Base-by-base conservation (phyloP, 64 coral and sea anemone genomes). In the Cladopsammia gracilis region DNA sequence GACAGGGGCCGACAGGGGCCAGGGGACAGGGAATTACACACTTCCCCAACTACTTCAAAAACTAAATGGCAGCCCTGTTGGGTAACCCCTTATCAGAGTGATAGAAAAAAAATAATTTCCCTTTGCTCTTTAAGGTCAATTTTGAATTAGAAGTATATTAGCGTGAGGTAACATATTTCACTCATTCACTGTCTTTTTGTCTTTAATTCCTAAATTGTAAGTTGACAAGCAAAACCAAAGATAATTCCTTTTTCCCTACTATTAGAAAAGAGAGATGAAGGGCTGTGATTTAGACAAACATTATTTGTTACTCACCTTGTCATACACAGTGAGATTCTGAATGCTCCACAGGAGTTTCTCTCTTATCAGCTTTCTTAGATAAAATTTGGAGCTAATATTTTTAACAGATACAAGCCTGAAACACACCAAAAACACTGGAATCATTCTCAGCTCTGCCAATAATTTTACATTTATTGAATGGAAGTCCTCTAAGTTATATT, bases 371-470 rank as follows among this genome's bases (percentile, higher is more conserved):
- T 14, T 20, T 24, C 80, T 84, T 26, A 84, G 60, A 18, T 66
- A 7, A 84, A 66, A 84, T 67, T 24, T 84, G 10, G 80, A 84
- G 42, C 59, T 66, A 7, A 50, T 44, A 67, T 50, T 84, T 49
- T 67, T 68, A 47, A 66, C 80, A 66, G 60, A 67, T 14, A 42
- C 44, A 84, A 84, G 80, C 44, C 80, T 84, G 20, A 49, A 67
- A 66, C 7, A 58, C 24, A 43, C 15, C 19, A 62, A 2, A 62
- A 48, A 16, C 0, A 16, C 3, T 60, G 2, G 2, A 12, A 13
- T 71, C 53, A 78, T 9, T n/a, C 34, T 42, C 86, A 25, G 18
- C 42, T 61, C 7, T 61, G 23, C 45, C 15, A 34, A 24, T 65
- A 15, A 4, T 48, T 11, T 54, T 52, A 34, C 11, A 58, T 11